Evolutionary conservation across 1,140 invertebrate genomes (phyloP).

Genomic region (Drosophila bifasciata): DNA sequence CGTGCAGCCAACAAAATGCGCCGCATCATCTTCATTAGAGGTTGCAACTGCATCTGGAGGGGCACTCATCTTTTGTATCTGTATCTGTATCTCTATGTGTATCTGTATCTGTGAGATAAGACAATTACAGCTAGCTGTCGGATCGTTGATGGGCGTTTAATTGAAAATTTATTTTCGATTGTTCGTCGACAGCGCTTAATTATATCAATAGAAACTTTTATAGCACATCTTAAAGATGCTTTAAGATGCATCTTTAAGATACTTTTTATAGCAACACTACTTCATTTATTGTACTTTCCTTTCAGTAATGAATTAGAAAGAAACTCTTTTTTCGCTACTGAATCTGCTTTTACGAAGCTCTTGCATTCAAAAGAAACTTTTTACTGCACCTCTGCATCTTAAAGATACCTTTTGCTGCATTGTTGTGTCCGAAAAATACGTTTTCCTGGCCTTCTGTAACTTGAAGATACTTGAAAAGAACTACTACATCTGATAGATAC

Average conservation of each 20-base stretch:
- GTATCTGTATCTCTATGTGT: background rate
- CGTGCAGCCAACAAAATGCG: conserved; percentile 52
- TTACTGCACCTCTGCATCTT: background rate
- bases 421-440: too few relatives aligned
- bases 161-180: conserved; percentile 63
- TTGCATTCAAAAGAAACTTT: background rate
- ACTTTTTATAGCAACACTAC: conserved; percentile 39
- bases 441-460: background rate
- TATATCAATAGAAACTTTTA: conserved; percentile 34
- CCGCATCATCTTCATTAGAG: conserved; percentile 60
- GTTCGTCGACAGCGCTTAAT: conserved; percentile 50
- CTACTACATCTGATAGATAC: conserved; percentile 1
- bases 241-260: conserved; percentile 65
- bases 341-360: too few relatives aligned
- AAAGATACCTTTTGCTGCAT: background rate
- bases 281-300: too few relatives aligned
- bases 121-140: conserved; percentile 57
- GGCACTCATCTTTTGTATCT: conserved; percentile 5
- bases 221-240: conserved; percentile 1
- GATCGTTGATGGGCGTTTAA: conserved; percentile 59
- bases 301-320: too few relatives aligned
- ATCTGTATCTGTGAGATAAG: conserved; percentile 47
- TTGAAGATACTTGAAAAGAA: conserved; percentile 12
- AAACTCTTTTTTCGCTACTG: too few relatives aligned
- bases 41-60: conserved; percentile 18